A percentile compares a stretch with the other conserved stretches of the same genome.
Conservation (phyloP, 1,140 invertebrate species). For the Euschistus heros region DNA sequence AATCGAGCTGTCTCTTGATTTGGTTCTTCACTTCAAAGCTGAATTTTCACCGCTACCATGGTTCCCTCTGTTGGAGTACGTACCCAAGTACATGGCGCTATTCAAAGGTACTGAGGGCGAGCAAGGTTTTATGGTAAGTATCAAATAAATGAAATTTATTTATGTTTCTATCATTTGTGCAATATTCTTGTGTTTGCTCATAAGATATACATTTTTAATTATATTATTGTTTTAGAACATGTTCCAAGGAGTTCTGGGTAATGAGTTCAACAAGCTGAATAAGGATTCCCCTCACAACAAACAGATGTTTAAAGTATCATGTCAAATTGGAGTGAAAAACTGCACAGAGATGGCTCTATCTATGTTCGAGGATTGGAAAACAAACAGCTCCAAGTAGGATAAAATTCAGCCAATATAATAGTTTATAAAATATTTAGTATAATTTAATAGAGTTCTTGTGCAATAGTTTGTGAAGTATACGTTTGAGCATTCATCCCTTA, state of each 20-base stretch:
- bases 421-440: too few species aligned
- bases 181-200: too few species aligned
- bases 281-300: conserved; percentile 20
- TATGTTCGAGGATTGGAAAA: conserved; percentile 17
- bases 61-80: conserved; percentile 5
- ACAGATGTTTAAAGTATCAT: conserved; percentile 14
- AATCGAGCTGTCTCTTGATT: conserved; percentile 10
- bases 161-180: too few species aligned
- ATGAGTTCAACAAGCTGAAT: conserved; percentile 12
- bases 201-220: too few species aligned
- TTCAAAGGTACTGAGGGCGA: not conserved
- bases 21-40: conserved; percentile 12
- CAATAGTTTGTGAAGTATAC: too few species aligned
- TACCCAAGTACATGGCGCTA: not conserved
- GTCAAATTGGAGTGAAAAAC: conserved; percentile 12
- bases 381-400: not conserved
- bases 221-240: not conserved
- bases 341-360: conserved; percentile 14
- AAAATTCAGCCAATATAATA: too few species aligned
- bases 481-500: too few species aligned
- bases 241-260: conserved; percentile 15
- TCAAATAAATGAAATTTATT: too few species aligned
- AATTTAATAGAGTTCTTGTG: too few species aligned
- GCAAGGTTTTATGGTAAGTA: not conserved
- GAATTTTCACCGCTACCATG: conserved; percentile 17